These are phyloP conservation scores for Adelognathus sp. DNA, from an alignment of 2,888 invertebrate genomes.

Conservation along the genomic window DNA sequence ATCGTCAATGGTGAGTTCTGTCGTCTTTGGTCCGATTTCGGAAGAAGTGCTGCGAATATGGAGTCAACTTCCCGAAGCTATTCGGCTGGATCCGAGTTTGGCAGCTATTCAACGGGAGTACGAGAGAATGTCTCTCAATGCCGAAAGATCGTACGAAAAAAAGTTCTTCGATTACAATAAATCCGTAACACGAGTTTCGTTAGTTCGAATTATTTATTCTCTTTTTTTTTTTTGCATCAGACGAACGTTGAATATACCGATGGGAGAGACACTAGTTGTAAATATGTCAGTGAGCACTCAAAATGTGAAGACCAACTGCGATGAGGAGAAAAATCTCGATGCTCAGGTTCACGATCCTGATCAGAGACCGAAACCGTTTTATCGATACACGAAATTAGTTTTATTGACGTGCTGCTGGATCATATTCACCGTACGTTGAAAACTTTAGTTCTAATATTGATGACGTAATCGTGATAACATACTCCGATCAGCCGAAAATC, in stretches of 20 bases:
- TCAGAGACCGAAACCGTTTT: constrained; percentile 61
- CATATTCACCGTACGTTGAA: constrained; percentile 83
- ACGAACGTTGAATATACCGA: constrained; percentile 40
- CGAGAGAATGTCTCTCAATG: constrained; percentile 76
- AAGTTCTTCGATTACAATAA: background rate
- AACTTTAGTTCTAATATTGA: no score
- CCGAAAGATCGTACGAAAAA: constrained; percentile 59
- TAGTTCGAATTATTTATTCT: background rate
- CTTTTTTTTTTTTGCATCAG: constrained; percentile 26
- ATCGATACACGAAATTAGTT: constrained; percentile 82
- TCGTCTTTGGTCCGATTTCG: constrained; percentile 72
- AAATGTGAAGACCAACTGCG: background rate
- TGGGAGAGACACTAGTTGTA: constrained; percentile 67
- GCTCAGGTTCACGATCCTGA: constrained; percentile 49
- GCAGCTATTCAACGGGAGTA: constrained; percentile 85
- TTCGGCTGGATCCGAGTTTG: constrained; percentile 86
- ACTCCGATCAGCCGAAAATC: no score
- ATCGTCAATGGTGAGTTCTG: constrained; percentile 65
- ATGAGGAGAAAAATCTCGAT: constrained; percentile 57
- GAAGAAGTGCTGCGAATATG: constrained; percentile 83
- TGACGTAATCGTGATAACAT: no score
- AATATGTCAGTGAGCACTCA: constrained; percentile 68
- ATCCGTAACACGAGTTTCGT: background rate
- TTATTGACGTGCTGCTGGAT: constrained; percentile 86
- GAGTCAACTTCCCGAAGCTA: constrained; percentile 85